A percentile compares a stretch with the other conserved stretches of the same genome.
phyloP scores from a whole-genome alignment of 2,113 vertebrate genomes.

The Aptenodytes forsteri region DNA sequence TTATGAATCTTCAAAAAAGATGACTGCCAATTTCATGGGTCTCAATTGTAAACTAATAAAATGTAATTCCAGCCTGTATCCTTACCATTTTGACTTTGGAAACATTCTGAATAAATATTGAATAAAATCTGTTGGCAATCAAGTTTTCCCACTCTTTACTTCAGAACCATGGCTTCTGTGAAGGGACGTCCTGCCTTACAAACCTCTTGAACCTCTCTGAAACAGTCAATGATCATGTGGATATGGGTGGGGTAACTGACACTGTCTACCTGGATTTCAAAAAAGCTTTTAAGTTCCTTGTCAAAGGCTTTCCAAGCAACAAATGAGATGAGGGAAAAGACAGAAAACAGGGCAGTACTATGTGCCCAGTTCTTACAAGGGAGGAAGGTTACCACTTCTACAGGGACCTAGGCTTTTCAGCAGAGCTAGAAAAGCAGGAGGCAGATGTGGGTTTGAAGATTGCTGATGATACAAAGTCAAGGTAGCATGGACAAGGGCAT shows the following conservation, averaged over 20 bases:
- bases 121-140: neutral
- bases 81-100: neutral
- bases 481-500: neutral
- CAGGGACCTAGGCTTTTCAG: neutral
- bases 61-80: neutral
- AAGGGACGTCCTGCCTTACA: neutral
- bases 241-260: neutral
- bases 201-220: neutral
- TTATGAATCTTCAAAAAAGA: neutral
- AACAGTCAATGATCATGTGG: neutral
- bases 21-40: neutral
- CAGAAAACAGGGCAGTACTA: neutral
- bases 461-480: neutral
- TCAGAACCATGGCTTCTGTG: neutral
- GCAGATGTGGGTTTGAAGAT: neutral
- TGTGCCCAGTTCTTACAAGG: neutral
- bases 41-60: neutral
- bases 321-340: neutral
- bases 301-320: neutral
- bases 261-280: neutral
- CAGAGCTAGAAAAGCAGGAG: neutral
- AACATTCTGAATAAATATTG: neutral
- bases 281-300: neutral
- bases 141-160: neutral
- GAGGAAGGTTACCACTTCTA: neutral